These are phyloP conservation scores for Tetrao urogallus DNA, from an alignment of 2,113 vertebrate species.

Conservation along the genomic window DNA sequence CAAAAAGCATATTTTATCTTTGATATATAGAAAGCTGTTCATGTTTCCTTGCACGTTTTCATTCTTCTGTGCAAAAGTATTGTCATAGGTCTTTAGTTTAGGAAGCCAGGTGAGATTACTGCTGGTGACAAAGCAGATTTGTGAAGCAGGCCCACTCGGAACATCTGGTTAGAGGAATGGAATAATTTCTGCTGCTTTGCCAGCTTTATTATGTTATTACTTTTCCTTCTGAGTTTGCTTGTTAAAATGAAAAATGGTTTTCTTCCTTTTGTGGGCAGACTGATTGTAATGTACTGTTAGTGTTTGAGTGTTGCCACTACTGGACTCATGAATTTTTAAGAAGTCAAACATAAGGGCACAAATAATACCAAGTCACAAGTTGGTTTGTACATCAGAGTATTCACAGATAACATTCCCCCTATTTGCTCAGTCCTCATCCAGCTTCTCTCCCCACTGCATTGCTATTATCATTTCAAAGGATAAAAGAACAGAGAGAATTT, in stretches of 20 bases:
- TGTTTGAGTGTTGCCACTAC: not conserved
- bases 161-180: not conserved
- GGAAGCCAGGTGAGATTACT: not conserved
- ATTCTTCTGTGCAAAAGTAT: not conserved
- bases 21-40: not conserved
- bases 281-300: not conserved
- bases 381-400: not conserved
- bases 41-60: not conserved
- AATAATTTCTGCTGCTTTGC: not conserved
- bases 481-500: slow-evolving; percentile 36
- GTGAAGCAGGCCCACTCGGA: not conserved
- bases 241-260: not conserved
- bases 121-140: not conserved
- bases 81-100: not conserved
- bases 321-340: not conserved
- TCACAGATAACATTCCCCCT: not conserved
- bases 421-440: slow-evolving; percentile 13
- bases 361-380: not conserved
- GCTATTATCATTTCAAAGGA: slow-evolving; percentile 43
- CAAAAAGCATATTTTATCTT: not conserved
- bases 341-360: not conserved
- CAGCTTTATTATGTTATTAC: not conserved
- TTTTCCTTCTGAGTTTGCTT: not conserved
- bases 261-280: not conserved
- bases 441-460: not conserved